phyloP scores from a whole-genome alignment of 2,113 vertebrate species.

The Vimba vimba region DNA sequence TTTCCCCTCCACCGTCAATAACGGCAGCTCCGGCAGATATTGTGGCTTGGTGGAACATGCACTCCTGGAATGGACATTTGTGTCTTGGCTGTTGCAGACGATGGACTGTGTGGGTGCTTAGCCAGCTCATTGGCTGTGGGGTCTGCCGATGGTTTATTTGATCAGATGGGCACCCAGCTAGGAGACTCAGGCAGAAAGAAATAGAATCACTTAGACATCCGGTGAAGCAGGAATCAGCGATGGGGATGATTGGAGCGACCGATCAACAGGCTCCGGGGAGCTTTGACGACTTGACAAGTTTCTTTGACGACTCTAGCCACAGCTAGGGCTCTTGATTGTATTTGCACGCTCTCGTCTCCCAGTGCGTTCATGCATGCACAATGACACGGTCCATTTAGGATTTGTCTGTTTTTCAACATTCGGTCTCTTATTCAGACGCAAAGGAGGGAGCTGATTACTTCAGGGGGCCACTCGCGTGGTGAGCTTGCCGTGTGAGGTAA shows the following conservation, averaged over 20 bases:
- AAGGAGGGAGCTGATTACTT: not conserved
- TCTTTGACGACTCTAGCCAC: conserved; percentile 20
- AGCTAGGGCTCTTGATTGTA: conserved; percentile 28
- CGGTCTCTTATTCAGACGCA: not conserved
- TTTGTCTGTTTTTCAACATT: conserved; percentile 21
- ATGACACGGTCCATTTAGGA: conserved; percentile 32
- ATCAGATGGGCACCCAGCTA: conserved; percentile 35
- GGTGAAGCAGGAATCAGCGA: conserved; percentile 33
- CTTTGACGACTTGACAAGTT: conserved; percentile 34
- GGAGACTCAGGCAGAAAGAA: not conserved
- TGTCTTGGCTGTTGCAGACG: not conserved
- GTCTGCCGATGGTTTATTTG: conserved; percentile 18
- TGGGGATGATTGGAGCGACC: conserved; percentile 34
- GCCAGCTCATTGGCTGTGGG: conserved; percentile 15
- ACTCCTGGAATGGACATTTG: not conserved
- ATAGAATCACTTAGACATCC: conserved; percentile 15
- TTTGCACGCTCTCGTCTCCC: not conserved
- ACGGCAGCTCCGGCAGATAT: conserved; percentile 19
- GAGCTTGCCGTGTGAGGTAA: not conserved
- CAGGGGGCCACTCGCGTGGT: not conserved
- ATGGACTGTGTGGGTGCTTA: conserved; percentile 10
- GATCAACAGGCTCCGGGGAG: conserved; percentile 34
- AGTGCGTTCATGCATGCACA: conserved; percentile 24
- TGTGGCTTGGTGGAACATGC: conserved; percentile 6
- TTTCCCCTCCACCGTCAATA: conserved; percentile 30